Evolutionary conservation across 2,113 vertebrate species (phyloP).

Genomic region (Anhinga rufa): DNA sequence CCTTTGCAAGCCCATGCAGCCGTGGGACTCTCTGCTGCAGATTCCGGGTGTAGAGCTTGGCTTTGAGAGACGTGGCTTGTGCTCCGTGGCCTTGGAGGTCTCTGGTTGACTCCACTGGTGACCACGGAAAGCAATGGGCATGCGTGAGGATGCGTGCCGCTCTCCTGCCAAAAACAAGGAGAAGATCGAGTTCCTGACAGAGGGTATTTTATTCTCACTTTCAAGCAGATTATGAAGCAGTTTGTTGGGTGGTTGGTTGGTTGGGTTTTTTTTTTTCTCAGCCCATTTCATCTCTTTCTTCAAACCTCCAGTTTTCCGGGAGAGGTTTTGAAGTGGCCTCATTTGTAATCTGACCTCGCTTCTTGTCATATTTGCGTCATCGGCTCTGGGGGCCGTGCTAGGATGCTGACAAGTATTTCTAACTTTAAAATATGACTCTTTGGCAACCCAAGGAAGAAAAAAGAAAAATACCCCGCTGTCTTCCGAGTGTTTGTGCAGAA

Average conservation of each 20-base stretch:
- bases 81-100: not conserved
- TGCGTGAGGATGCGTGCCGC: accelerated
- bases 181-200: not conserved
- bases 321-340: not conserved
- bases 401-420: not conserved
- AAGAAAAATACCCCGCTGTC: not conserved
- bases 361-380: not conserved
- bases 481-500: not conserved
- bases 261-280: not conserved
- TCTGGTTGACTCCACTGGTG: not conserved
- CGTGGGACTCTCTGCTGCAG: not conserved
- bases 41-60: accelerated
- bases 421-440: not conserved
- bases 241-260: not conserved
- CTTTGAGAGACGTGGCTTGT: not conserved
- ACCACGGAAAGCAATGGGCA: accelerated
- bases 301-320: not conserved
- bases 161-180: not conserved
- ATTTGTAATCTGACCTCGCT: not conserved
- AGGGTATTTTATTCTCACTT: not conserved
- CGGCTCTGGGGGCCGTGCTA: not conserved
- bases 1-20: not conserved
- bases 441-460: not conserved
- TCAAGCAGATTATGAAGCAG: not conserved
- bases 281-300: not conserved